Evolutionary conservation across 2,113 vertebrate genomes (phyloP).

Genomic region (Merops nubicus): DNA sequence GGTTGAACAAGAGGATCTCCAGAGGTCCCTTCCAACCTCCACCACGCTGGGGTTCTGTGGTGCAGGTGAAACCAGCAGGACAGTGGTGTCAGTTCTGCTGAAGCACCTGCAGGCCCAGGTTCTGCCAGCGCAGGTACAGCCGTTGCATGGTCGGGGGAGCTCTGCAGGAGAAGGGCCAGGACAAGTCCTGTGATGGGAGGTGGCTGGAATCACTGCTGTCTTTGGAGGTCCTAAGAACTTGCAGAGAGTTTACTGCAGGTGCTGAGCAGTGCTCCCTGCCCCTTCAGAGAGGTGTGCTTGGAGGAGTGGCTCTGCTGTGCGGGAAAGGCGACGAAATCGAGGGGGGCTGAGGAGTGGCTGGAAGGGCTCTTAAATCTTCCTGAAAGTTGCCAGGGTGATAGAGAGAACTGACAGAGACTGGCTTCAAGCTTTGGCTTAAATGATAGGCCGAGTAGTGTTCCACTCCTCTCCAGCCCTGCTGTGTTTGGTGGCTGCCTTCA

Average conservation of each 20-base stretch:
- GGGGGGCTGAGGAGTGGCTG: not conserved
- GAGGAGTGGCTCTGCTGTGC: not conserved
- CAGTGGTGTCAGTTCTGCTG: rapidly evolving
- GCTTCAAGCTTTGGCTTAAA: not conserved
- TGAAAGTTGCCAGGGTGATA: not conserved
- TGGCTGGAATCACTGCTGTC: not conserved
- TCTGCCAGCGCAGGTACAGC: not conserved
- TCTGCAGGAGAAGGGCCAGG: not conserved
- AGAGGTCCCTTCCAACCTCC: too few species aligned
- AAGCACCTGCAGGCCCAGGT: not conserved
- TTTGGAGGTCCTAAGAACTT: not conserved
- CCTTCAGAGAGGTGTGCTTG: not conserved
- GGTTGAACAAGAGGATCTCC: too few species aligned
- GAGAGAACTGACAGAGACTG: not conserved
- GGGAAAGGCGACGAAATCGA: not conserved
- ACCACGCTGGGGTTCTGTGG: too few species aligned
- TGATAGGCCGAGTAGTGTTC: rapidly evolving
- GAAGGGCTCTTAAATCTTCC: not conserved
- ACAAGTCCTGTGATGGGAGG: not conserved
- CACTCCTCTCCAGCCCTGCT: rapidly evolving
- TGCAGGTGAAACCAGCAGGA: not conserved
- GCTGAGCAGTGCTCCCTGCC: not conserved
- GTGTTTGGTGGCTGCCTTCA: not conserved
- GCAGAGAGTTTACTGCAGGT: not conserved
- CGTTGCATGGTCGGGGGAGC: not conserved